Conservation (phyloP, 2,113 vertebrate species). For the Bubo blakistoni region DNA sequence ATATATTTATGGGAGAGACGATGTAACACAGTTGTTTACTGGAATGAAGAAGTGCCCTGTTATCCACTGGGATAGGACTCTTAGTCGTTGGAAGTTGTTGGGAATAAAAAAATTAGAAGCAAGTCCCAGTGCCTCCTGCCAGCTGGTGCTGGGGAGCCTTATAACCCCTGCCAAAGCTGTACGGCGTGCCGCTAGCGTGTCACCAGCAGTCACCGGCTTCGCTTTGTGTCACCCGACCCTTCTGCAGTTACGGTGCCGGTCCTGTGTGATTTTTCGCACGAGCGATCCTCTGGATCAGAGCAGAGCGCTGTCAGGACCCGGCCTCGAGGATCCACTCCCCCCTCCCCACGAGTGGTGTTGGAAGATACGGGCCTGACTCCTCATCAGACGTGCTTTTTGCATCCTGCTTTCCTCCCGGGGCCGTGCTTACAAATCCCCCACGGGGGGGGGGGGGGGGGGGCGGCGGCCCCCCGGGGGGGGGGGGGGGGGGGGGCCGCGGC, state of each 20-base stretch:
- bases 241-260: too few relatives aligned
- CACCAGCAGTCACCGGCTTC: not conserved
- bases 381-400: not conserved
- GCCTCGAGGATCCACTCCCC: not conserved
- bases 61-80: not conserved
- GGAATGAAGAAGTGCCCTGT: not conserved
- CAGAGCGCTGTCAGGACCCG: not conserved
- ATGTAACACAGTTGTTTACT: not conserved
- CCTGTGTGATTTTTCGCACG: rapidly evolving
- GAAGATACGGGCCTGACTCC: not conserved
- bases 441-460: too few relatives aligned
- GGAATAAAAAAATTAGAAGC: not conserved
- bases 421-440: not conserved
- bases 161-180: rapidly evolving
- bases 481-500: too few relatives aligned
- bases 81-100: not conserved
- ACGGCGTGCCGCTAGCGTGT: rapidly evolving
- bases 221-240: not conserved
- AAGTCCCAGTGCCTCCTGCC: not conserved
- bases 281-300: not conserved
- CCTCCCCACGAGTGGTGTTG: not conserved
- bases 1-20: not conserved
- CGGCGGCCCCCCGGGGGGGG: too few relatives aligned
- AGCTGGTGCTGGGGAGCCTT: not conserved
- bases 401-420: not conserved